These are phyloP conservation scores for Zosterops lateralis DNA, from an alignment of 2,113 vertebrate species.

Conservation along the genomic window DNA sequence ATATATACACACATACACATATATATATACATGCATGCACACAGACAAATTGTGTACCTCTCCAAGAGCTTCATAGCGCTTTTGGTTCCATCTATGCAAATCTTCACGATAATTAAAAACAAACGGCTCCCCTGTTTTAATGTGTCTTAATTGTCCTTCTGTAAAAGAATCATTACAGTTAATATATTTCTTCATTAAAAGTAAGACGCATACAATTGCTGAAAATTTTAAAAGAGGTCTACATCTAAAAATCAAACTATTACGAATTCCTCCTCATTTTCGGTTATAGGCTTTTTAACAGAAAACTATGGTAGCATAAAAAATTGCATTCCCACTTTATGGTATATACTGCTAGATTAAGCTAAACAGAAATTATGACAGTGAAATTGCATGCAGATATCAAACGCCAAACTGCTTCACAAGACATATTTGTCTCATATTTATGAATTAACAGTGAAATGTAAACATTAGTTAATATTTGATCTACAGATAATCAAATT, in stretches of 20 bases:
- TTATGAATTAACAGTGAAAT: not conserved
- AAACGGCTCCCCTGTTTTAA: constrained; percentile 90
- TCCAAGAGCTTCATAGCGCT: constrained; percentile 96
- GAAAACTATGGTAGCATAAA: not conserved
- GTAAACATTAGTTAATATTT: not conserved
- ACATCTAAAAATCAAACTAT: not conserved
- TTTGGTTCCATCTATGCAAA: constrained; percentile 98
- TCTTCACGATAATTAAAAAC: constrained; percentile 95
- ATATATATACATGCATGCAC: not conserved
- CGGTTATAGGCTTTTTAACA: not conserved
- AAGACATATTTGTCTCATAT: not conserved
- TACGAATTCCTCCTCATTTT: not conserved
- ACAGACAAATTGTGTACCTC: constrained; percentile 78
- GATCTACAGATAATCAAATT: not conserved
- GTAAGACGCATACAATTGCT: not conserved
- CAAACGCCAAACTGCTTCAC: not conserved
- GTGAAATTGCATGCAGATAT: not conserved
- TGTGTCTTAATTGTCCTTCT: constrained; percentile 91
- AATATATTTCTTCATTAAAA: not conserved
- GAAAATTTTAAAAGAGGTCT: not conserved
- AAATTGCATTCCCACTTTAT: not conserved
- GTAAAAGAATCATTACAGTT: constrained; percentile 28
- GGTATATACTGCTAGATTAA: not conserved
- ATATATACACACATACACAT: fast-evolving
- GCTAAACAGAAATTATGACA: not conserved